phyloP scores from a whole-genome alignment of 2,113 vertebrate species.

The Anguilla japonica region DNA sequence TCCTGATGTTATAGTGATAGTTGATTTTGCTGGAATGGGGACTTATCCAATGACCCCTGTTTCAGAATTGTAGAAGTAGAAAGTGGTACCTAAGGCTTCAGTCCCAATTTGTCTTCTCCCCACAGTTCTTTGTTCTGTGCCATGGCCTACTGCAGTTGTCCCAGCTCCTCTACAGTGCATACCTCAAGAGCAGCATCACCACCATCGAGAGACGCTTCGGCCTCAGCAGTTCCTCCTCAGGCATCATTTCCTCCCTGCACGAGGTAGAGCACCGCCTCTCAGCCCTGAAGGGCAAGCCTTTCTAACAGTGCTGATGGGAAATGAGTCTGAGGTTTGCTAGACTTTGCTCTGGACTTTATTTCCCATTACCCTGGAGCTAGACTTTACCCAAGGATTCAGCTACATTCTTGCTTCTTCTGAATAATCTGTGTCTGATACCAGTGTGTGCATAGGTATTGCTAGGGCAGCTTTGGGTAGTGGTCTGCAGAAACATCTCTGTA shows the following conservation, averaged over 20 bases:
- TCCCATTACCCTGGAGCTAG: not conserved
- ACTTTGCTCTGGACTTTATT: not conserved
- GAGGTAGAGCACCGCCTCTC: constrained; percentile 74
- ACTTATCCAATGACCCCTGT: not conserved
- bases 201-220: constrained; percentile 96
- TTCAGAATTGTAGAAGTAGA: not conserved
- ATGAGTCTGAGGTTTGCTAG: constrained; percentile 9
- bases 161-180: constrained; percentile 90
- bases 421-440: not conserved
- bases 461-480: too few species aligned
- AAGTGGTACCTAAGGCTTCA: not conserved
- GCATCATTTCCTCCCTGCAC: constrained; percentile 91
- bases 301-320: not conserved
- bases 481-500: too few species aligned
- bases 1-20: too few species aligned
- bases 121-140: constrained; percentile 88
- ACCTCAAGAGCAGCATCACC: constrained; percentile 96
- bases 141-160: constrained; percentile 90
- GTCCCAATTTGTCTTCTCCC: not conserved
- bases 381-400: not conserved
- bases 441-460: too few species aligned
- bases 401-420: not conserved
- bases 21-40: too few species aligned
- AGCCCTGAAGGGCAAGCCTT: not conserved
- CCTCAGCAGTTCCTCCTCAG: constrained; percentile 90